These are phyloP conservation scores for Patella ulyssiponensis DNA, from an alignment of 2,888 invertebrate species.

Conservation along the genomic window DNA sequence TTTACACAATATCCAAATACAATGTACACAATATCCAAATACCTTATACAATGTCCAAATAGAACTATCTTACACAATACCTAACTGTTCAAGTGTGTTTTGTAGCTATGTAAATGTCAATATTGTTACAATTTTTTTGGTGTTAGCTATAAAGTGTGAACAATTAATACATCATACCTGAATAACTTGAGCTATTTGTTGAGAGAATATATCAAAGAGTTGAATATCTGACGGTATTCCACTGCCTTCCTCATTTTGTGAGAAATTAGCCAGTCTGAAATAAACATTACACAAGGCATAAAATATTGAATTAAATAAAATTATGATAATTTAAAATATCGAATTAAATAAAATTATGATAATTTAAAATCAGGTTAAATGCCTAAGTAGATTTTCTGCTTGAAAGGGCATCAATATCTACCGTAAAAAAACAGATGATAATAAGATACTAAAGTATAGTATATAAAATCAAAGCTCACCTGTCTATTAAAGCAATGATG, in stretches of 20 bases:
- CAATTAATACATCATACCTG: conserved; percentile 75
- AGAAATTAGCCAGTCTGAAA: conserved; percentile 68
- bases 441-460: neutral
- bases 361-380: neutral
- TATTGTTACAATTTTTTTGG: neutral
- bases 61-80: neutral
- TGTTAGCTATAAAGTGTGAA: neutral
- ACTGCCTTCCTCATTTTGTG: conserved; percentile 75
- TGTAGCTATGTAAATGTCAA: neutral
- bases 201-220: conserved; percentile 97
- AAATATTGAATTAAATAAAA: neutral
- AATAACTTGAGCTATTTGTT: conserved; percentile 95
- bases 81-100: neutral
- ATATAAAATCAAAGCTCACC: conserved; percentile 52
- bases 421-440: neutral
- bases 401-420: no score
- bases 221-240: conserved; percentile 89
- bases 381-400: neutral
- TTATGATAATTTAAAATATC: no score
- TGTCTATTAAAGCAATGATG: conserved; percentile 94
- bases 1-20: no score
- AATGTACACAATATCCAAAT: no score
- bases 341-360: neutral
- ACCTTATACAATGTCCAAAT: no score
- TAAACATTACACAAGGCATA: conserved; percentile 9